Evolutionary conservation across 2,797 vertebrate genomes (phyloP).

Genomic region (Prunella strophiata): DNA sequence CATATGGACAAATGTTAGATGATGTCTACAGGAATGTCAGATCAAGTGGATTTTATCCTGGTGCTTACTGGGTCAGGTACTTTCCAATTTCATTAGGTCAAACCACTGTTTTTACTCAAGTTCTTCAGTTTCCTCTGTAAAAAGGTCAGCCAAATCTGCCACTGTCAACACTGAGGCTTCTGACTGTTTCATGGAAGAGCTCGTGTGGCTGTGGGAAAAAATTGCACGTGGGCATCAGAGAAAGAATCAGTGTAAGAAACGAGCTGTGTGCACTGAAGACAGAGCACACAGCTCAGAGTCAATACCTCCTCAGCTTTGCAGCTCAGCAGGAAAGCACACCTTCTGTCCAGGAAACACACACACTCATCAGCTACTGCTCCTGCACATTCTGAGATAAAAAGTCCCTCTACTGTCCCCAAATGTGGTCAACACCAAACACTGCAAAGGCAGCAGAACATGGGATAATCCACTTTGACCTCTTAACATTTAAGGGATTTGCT

Average conservation of each 20-base stretch:
- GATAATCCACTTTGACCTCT: not conserved
- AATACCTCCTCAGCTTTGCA: not conserved
- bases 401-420: not conserved
- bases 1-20: not conserved
- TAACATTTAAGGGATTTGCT: not conserved
- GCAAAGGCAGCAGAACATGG: not conserved
- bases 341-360: not conserved
- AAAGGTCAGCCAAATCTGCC: constrained; percentile 93
- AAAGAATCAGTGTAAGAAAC: not conserved
- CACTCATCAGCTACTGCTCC: not conserved
- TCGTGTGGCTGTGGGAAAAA: constrained; percentile 83
- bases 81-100: not conserved
- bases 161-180: constrained; percentile 95
- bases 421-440: not conserved
- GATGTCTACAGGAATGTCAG: constrained; percentile 37
- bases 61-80: not conserved
- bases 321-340: not conserved
- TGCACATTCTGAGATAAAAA: not conserved
- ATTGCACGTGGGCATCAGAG: not conserved
- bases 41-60: not conserved
- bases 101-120: constrained; percentile 72
- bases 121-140: constrained; percentile 90
- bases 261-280: not conserved
- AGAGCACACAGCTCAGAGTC: not conserved
- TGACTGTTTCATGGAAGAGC: constrained; percentile 91